A percentile compares a stretch with the other conserved stretches of the same genome.
phyloP scores from a whole-genome alignment of 2,797 vertebrate species.

The Argya squamiceps region DNA sequence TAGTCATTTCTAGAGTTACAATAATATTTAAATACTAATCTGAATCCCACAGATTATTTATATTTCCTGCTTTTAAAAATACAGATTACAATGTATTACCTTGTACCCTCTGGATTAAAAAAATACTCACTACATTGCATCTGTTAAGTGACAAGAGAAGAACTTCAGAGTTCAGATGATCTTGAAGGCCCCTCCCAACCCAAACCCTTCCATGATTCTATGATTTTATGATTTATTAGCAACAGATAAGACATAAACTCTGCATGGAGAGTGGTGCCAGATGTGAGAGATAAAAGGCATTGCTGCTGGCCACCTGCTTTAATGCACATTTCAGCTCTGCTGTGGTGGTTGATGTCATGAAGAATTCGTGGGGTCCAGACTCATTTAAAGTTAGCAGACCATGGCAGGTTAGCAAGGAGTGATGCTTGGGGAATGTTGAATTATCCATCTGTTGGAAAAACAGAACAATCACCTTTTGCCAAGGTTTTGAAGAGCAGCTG shows the following conservation, averaged over 20 bases:
- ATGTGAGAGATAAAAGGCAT: conserved; percentile 46
- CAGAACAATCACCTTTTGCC: background rate
- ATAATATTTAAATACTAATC: background rate
- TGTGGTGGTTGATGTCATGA: conserved; percentile 60
- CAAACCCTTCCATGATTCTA: background rate
- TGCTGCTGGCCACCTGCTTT: conserved; percentile 67
- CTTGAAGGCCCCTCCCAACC: background rate
- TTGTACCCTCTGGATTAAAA: background rate
- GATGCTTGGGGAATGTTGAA: conserved; percentile 24
- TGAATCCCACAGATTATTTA: background rate
- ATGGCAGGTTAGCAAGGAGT: conserved; percentile 47
- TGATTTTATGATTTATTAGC: conserved; percentile 67
- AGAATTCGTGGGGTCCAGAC: background rate
- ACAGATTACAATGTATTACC: rapidly evolving
- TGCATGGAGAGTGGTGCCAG: conserved; percentile 51
- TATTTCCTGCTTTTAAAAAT: background rate
- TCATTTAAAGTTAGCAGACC: conserved; percentile 55
- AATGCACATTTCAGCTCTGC: conserved; percentile 47
- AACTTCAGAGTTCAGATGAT: background rate
- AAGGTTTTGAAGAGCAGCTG: background rate
- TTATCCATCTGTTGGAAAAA: background rate
- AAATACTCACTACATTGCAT: background rate
- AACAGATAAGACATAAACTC: conserved; percentile 34
- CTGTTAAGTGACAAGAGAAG: background rate
- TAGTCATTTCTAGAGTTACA: background rate